Evolutionary conservation across 2,888 invertebrate species (phyloP), one percentile per base, ranked within the genome.

Genomic region (Sialis lutaria): DNA sequence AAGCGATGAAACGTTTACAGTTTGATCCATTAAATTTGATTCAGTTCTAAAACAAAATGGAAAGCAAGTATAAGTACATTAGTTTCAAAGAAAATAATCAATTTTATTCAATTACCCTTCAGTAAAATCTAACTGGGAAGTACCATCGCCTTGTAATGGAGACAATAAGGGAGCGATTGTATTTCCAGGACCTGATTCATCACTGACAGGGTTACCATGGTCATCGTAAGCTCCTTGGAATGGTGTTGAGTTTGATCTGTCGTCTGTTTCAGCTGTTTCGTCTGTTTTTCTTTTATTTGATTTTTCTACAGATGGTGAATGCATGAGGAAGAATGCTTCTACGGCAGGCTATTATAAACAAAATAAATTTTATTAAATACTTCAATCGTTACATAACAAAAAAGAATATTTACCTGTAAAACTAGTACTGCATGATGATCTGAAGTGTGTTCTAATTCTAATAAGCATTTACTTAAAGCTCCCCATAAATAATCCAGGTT

Each of bases 251-350:
- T 37, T 4, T 37, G n/a, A 39, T 33, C 13, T 33, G 42, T 10
- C 44, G 13, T 40, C 45, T 47, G 48, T 31, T 33, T 44, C 37
- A 35, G 43, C 7, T 43, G 46, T 35, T 3, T 35, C 45, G 30
- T 33, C 41, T 37, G 51, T 51, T 53, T 52, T 33, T 53, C 53
- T 49, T 53, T 53, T 13, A 50, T 49, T 51, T 53, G 56, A 6
- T 55, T 53, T 30, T 55, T 62, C 60, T 62, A 72, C 68, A 51
- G 73, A 64, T 54, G 80, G 79, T 12, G 87, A 84, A 60, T 90
- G 88, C 3, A 89, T 86, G 47, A 90, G 67, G 70, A 91, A 91
- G 68, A 91, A 91, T 8, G 89, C 87, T 65, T 91, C 90, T 4
- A 91, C 89, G 5, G 88, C 83, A 31, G 89, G 86, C 65, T 79